Evolutionary conservation across 2,113 vertebrate species (phyloP).

Genomic region (Cricetomys ansorgei): DNA sequence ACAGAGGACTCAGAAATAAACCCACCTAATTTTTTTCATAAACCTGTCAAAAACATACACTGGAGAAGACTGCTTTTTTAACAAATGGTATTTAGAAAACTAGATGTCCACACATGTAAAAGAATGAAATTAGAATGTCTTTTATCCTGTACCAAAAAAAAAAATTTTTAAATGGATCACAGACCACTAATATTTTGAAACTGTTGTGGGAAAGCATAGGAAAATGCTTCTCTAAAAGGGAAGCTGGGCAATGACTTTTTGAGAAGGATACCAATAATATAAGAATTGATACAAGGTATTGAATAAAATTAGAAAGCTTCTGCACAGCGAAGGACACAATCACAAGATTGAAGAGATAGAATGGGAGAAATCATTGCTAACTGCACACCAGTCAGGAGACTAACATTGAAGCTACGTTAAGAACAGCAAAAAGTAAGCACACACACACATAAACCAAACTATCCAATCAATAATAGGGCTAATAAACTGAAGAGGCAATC

Average conservation of each 20-base stretch:
- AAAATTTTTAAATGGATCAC: not conserved
- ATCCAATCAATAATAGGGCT: not conserved
- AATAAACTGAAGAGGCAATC: not conserved
- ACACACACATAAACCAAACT: not conserved
- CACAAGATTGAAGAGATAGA: not conserved
- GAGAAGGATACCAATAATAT: not conserved
- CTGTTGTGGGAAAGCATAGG: not conserved
- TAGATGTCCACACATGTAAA: not conserved
- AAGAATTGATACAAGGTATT: not conserved
- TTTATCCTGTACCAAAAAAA: not conserved
- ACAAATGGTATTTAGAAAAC: not conserved
- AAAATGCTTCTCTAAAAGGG: not conserved
- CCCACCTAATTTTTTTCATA: not conserved
- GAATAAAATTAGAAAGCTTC: not conserved
- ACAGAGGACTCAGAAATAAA: not conserved
- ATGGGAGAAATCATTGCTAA: not conserved
- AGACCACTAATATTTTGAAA: not conserved
- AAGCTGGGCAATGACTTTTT: not conserved
- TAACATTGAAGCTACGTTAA: too few relatives aligned
- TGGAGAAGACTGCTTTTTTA: not conserved
- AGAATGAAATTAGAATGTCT: not conserved
- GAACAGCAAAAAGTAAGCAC: not conserved
- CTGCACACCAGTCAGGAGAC: not conserved
- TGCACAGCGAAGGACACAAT: too few relatives aligned
- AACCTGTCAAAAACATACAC: not conserved